Evolutionary conservation across 2,113 vertebrate genomes (phyloP).

Genomic region (Gopherus evgoodei): DNA sequence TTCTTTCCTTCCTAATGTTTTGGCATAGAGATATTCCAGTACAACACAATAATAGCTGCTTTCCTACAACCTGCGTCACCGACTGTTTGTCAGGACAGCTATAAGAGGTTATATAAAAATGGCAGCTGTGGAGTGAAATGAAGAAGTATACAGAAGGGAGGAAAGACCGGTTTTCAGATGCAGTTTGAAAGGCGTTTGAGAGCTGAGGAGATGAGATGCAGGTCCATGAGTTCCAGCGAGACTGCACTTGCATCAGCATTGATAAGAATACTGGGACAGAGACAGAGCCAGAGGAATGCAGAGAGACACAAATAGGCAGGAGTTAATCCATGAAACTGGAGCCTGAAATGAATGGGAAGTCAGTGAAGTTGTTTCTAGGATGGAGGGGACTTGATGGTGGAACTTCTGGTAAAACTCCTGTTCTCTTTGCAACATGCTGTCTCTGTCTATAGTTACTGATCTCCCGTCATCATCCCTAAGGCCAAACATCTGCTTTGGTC

Average conservation of each 20-base stretch:
- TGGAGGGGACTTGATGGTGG: neutral
- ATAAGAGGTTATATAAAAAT: conserved; percentile 21
- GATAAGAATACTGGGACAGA: rapidly evolving
- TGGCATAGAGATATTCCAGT: neutral
- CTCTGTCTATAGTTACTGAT: neutral
- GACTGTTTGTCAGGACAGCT: neutral
- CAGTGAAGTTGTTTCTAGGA: neutral
- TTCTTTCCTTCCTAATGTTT: rapidly evolving
- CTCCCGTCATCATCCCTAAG: neutral
- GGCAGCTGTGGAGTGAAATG: neutral
- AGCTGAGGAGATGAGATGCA: neutral
- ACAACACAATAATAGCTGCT: neutral
- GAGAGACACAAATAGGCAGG: neutral
- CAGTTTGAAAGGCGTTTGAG: rapidly evolving
- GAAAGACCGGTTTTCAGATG: neutral
- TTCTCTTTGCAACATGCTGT: neutral
- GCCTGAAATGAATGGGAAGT: neutral
- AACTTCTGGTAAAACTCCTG: neutral
- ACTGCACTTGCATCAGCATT: neutral
- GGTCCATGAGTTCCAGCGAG: rapidly evolving
- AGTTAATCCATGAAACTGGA: neutral
- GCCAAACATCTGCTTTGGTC: neutral
- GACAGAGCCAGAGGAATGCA: rapidly evolving
- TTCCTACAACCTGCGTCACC: neutral
- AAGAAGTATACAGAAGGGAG: neutral